These are phyloP conservation scores for Thinocorus orbignyianus DNA, from an alignment of 2,113 vertebrate species.

Conservation along the genomic window DNA sequence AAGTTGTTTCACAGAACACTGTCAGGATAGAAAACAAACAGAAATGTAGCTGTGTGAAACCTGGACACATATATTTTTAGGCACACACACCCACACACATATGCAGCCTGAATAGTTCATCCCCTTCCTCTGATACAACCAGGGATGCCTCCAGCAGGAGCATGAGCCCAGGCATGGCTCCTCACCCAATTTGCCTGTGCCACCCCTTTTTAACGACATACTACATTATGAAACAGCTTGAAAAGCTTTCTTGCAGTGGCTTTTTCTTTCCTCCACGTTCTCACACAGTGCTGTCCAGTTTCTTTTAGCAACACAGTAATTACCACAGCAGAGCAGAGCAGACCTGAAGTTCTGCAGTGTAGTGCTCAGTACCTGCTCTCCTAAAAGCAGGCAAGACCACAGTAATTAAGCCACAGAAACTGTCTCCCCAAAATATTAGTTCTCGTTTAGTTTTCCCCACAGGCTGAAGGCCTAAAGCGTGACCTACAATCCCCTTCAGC, in stretches of 20 bases:
- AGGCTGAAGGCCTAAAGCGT: not conserved
- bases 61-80: conserved; percentile 54
- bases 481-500: not conserved
- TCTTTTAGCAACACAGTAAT: not conserved
- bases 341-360: not conserved
- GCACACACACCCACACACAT: not conserved
- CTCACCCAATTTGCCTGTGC: not conserved
- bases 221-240: not conserved
- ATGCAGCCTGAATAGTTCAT: not conserved
- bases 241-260: not conserved
- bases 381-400: not conserved
- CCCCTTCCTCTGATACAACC: not conserved
- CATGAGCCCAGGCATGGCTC: conserved; percentile 16
- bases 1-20: not conserved
- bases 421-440: not conserved
- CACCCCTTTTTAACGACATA: not conserved
- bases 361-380: not conserved
- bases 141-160: not conserved
- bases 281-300: not conserved
- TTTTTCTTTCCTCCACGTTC: not conserved
- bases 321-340: not conserved
- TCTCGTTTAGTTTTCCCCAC: not conserved
- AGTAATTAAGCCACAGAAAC: not conserved
- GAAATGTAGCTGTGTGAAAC: not conserved
- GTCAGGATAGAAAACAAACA: conserved; percentile 14